These are phyloP conservation scores for Thunnus thynnus DNA, from an alignment of 2,113 vertebrate species.

Conservation along the genomic window DNA sequence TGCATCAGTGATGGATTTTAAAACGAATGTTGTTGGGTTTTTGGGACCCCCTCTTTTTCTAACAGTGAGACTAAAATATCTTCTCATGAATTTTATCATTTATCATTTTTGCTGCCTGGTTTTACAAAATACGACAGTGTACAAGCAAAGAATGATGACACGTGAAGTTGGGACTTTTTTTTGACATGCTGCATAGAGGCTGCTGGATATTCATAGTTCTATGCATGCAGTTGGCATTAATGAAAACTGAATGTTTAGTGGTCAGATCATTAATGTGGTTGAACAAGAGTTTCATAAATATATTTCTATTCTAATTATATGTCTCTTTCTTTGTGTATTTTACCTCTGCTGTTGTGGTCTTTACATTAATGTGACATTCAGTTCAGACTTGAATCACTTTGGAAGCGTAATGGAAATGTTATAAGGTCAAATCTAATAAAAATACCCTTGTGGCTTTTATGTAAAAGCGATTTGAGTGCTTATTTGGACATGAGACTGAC, in stretches of 20 bases:
- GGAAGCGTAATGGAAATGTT: background rate
- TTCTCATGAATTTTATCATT: background rate
- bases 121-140: background rate
- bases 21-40: no score
- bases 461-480: background rate
- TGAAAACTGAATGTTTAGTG: background rate
- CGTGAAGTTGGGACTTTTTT: background rate
- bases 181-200: no score
- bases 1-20: slow-evolving; percentile 35
- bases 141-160: background rate
- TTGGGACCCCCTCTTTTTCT: background rate
- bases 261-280: background rate
- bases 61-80: slow-evolving; percentile 6
- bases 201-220: no score
- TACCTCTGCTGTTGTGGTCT: background rate
- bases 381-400: background rate
- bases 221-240: background rate
- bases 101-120: background rate
- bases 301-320: no score
- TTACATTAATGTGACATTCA: background rate
- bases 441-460: no score
- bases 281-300: no score
- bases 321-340: background rate
- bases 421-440: background rate
- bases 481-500: background rate